Evolutionary conservation across 1,140 invertebrate species (phyloP), one percentile per base, ranked within the genome.

Genomic region (Neodiprion fabricii): DNA sequence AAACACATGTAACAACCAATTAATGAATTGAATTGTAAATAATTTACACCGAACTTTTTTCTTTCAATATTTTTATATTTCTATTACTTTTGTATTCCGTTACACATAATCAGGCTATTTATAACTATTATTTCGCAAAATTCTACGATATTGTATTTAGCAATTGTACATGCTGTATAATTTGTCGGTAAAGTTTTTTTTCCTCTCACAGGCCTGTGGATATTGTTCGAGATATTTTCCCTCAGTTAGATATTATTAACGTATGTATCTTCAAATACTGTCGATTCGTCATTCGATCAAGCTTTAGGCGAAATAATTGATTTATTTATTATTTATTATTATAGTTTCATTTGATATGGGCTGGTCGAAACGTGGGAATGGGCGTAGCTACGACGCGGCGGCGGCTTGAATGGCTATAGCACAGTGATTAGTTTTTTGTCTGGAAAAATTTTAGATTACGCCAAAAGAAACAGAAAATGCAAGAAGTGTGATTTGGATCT

Each of bases 401-500:
- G 70, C 61, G 50, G 72, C 48, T 28, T 74, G 14, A 74, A 74
- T 66, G 67, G 72, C 7, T 74, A 61, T 40, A 50, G 48, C 14
- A 50, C 21, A 12, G 50, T 74, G 9, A 74, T 74, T 9, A 49
- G 72, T 12, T 74, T 49, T 50, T 47, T 49, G 47, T 10, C 67
- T 10, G 48, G 48, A 7, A 70, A 74, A 70, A 48, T 49, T 71
- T 70, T 9, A 40, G 28, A 40, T 40, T 40, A 40, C 28, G 28
- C 28, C 28, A 40, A 1, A 7, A 21, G 48, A 9, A 68, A 61
- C 1, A 72, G 53, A 65, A 72, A 72, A 47, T 21, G 21, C 67
- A 10, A 72, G 23, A 17, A 47, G 23, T 79, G 76, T 72, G 74
- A 79, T 65, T 10, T 40, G 70, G 75, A 50, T 48, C 23, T 65